Conservation (phyloP, 2,113 vertebrate species). For the Hucho hucho region DNA sequence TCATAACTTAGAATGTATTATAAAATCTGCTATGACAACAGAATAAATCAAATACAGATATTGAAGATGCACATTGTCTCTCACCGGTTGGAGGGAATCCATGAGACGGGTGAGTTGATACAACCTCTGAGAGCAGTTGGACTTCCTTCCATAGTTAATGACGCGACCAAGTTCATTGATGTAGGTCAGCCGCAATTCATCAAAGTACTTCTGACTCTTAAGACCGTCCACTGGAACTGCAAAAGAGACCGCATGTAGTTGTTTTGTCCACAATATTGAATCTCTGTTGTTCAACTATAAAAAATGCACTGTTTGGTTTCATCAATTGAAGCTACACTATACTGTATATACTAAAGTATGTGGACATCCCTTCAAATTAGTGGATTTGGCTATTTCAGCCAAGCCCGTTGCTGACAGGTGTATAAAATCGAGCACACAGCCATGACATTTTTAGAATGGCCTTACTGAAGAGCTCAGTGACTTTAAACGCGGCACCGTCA, state of each 20-base stretch:
- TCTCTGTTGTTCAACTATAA: background rate
- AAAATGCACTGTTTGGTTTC: too few species aligned
- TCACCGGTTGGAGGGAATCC: slow-evolving; percentile 96
- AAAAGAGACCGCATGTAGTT: slow-evolving; percentile 24
- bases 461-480: too few species aligned
- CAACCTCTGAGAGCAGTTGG: slow-evolving; percentile 87
- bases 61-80: background rate
- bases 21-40: background rate
- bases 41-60: background rate
- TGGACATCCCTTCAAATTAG: too few species aligned
- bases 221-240: slow-evolving; percentile 96
- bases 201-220: slow-evolving; percentile 97
- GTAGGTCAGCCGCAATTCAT: slow-evolving; percentile 95
- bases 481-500: too few species aligned
- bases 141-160: slow-evolving; percentile 84
- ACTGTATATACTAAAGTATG: too few species aligned
- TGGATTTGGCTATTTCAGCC: too few species aligned
- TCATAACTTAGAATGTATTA: too few species aligned
- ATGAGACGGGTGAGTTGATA: slow-evolving; percentile 94
- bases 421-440: too few species aligned
- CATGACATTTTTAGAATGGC: too few species aligned
- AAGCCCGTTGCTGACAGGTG: too few species aligned
- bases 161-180: slow-evolving; percentile 95
- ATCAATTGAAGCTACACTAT: too few species aligned
- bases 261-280: background rate